Evolutionary conservation across 2,797 vertebrate genomes (phyloP).

Genomic region (Aythya fuligula): DNA sequence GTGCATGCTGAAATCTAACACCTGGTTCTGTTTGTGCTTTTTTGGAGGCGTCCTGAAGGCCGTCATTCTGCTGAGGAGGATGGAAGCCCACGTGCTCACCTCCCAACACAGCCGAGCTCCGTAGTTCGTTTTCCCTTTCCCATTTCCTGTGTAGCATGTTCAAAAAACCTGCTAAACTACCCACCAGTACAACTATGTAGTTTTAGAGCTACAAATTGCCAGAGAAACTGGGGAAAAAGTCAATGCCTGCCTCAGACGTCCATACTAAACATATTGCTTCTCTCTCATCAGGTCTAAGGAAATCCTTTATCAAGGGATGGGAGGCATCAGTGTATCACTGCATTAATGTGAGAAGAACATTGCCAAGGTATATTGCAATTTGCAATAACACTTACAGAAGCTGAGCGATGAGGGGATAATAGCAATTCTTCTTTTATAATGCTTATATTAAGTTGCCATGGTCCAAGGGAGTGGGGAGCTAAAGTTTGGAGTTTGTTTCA

Average conservation of each 20-base stretch:
- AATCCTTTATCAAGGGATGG: neutral
- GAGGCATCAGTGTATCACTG: neutral
- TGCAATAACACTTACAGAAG: neutral
- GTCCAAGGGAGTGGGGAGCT: neutral
- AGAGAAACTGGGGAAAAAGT: neutral
- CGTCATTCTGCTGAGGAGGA: neutral
- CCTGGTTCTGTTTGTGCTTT: neutral
- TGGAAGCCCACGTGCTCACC: neutral
- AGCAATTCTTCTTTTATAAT: neutral
- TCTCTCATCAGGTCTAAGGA: neutral
- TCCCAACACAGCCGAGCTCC: accelerated
- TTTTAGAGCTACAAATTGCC: neutral
- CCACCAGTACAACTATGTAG: too few species aligned
- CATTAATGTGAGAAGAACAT: neutral
- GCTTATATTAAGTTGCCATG: neutral
- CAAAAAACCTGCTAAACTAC: neutral
- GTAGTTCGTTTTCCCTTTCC: accelerated
- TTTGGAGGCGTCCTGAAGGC: neutral
- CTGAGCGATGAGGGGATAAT: neutral
- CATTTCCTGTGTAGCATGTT: neutral
- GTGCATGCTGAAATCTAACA: neutral
- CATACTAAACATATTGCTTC: neutral
- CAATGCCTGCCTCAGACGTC: neutral
- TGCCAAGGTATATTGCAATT: accelerated
- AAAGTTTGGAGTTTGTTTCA: neutral